phyloP scores from a whole-genome alignment of 2,797 vertebrate genomes.

The Kryptopterus vitreolus region DNA sequence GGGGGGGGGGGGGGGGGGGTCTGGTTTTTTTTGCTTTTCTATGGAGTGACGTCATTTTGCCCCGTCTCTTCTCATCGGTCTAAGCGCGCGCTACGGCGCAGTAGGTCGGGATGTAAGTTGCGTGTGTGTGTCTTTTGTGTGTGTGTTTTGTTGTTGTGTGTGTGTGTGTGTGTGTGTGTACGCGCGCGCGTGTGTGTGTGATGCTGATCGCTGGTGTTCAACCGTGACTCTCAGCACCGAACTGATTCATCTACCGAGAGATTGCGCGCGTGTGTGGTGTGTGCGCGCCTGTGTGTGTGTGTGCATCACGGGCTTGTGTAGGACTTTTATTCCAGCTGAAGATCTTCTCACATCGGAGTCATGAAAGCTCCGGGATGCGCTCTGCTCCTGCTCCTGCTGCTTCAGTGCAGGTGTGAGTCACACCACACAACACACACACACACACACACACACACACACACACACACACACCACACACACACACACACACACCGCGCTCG shows the following conservation, averaged over 20 bases:
- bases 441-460: not conserved
- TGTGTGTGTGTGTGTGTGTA: not conserved
- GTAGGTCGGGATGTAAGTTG: not conserved
- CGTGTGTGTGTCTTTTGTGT: not conserved
- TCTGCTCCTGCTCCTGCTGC: slow-evolving; percentile 1
- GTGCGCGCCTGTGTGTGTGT: not conserved
- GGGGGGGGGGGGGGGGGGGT: too few species aligned
- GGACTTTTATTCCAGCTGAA: not conserved
- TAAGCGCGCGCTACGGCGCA: not conserved
- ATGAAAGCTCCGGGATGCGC: slow-evolving; percentile 1
- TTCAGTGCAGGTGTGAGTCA: slow-evolving; percentile 9
- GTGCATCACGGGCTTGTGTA: not conserved
- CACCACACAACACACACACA: not conserved
- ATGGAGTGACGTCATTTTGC: not conserved
- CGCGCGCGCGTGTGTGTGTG: not conserved
- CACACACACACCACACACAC: not conserved
- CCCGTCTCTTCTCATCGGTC: not conserved
- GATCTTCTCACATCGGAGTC: not conserved
- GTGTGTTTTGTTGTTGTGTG: not conserved
- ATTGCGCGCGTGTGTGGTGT: too few species aligned
- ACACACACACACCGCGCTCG: too few species aligned
- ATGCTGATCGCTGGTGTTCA: slow-evolving; percentile 6
- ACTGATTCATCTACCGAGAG: too few species aligned
- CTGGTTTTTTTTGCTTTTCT: too few species aligned
- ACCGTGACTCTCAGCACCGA: not conserved